Conservation (phyloP, 2,888 invertebrate genomes). For the Baronia brevicornis region DNA sequence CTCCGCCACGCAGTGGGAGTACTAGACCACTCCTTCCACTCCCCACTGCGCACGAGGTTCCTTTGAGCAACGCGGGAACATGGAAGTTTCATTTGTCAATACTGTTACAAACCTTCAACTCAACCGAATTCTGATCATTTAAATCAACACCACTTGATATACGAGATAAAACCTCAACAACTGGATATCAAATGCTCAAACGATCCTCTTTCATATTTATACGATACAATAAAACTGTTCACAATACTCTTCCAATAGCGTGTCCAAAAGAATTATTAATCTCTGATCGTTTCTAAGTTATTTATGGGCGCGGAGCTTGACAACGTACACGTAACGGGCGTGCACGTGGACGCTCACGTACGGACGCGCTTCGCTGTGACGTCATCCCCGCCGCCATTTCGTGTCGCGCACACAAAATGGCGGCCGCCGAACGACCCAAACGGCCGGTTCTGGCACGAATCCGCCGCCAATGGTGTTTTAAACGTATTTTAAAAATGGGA, state of each 20-base stretch:
- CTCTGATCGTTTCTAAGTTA: constrained; percentile 18
- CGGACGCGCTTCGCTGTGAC: constrained; percentile 32
- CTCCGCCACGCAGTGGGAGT: constrained; percentile 94
- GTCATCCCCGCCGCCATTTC: constrained; percentile 47
- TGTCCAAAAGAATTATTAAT: constrained; percentile 23
- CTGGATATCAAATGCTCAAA: not conserved
- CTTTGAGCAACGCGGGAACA: constrained; percentile 2
- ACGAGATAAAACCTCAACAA: no score
- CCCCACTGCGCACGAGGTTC: constrained; percentile 6
- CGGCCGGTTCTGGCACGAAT: constrained; percentile 54
- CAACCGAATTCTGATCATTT: no score
- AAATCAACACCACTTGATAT: no score
- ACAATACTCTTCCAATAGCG: constrained; percentile 50
- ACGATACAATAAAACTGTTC: constrained; percentile 28
- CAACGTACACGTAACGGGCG: constrained; percentile 21
- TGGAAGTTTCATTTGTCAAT: no score
- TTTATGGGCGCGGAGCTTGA: constrained; percentile 41
- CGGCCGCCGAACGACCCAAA: constrained; percentile 60
- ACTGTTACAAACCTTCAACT: no score
- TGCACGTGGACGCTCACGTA: constrained; percentile 29
- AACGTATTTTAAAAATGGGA: constrained; percentile 45
- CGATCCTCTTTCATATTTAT: constrained; percentile 9
- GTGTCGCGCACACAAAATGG: constrained; percentile 34
- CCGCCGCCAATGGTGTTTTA: constrained; percentile 47
- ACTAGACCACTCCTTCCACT: constrained; percentile 74